Evolutionary conservation across 2,888 invertebrate genomes (phyloP), one percentile per base, ranked within the genome.

Genomic region (Tetragonisca angustula): DNA sequence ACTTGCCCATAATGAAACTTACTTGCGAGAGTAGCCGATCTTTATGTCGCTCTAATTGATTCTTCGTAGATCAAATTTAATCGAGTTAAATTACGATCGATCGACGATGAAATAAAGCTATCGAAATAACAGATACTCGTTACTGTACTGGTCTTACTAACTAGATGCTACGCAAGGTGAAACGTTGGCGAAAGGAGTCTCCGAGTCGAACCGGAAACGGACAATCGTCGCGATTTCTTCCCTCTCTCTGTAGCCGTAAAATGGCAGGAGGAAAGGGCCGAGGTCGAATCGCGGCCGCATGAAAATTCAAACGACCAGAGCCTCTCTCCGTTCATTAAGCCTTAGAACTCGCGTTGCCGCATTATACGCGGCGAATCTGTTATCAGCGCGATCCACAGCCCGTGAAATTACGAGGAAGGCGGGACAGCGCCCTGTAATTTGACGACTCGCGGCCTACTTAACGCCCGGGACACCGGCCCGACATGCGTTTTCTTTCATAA

Each of bases 371-470:
- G 13, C 43, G 43, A 43, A 43, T 24, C 77, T 70, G 27, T 84
- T 88, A 88, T 88, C 88, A 79, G 62, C 27, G n/a, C 65, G 84
- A 79, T 81, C 86, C 86, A 59, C 80, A 74, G 81, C 5, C 86
- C 85, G 88, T 86, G 88, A 88, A 88, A 88, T 88, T 88, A 88
- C 82, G 82, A 74, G 70, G 79, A 73, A 70, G 72, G 74, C 71
- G 19, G 32, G 32, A 17, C 59, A 50, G 79, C 77, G 81, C 81
- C 84, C 76, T 89, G 89, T 89, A 89, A 89, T 89, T 89, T 89
- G 72, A 89, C 80, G 86, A 89, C 65, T 87, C 81, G 85, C 76
- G 85, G 78, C 59, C 81, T 87, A 75, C 83, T 83, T 88, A 76
- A 69, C 81, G 67, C 81, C 79, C 61, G 4, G 79, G 5, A 27